Conservation (phyloP, 2,113 vertebrate species). For the Brachirus orientalis region DNA sequence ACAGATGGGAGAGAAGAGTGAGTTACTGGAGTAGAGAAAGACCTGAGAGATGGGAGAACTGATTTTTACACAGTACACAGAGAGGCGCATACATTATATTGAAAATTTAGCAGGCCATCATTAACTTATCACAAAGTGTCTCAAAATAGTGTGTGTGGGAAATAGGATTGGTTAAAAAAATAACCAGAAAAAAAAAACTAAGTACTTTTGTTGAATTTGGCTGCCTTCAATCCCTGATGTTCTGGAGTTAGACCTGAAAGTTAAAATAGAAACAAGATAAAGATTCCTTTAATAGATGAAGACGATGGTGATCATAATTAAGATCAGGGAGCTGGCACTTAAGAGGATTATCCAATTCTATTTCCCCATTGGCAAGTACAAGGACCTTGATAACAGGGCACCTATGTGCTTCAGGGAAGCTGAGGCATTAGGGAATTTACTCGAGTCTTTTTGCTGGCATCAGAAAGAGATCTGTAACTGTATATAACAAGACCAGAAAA, state of each 20-base stretch:
- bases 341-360: slow-evolving; percentile 62
- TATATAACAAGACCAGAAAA: slow-evolving; percentile 3
- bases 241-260: slow-evolving; percentile 53
- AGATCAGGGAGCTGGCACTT: slow-evolving; percentile 54
- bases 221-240: slow-evolving; percentile 1
- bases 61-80: slow-evolving; percentile 24
- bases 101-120: no score
- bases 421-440: slow-evolving; percentile 12
- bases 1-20: no score
- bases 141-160: no score
- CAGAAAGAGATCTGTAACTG: slow-evolving; percentile 19
- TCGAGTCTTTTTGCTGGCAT: slow-evolving; percentile 14
- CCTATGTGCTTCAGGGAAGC: slow-evolving; percentile 21
- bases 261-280: slow-evolving; percentile 47
- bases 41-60: slow-evolving; percentile 40
- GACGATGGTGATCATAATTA: slow-evolving; percentile 66
- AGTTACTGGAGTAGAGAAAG: slow-evolving; percentile 4
- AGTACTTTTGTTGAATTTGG: no score
- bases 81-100: slow-evolving; percentile 2
- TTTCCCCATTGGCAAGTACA: slow-evolving; percentile 43
- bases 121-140: slow-evolving; percentile 26
- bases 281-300: slow-evolving; percentile 52
- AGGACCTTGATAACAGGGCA: slow-evolving; percentile 57
- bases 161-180: no score
- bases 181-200: no score